These are phyloP conservation scores for Eulacestoma nigropectus DNA, from an alignment of 2,113 vertebrate species.

Conservation along the genomic window DNA sequence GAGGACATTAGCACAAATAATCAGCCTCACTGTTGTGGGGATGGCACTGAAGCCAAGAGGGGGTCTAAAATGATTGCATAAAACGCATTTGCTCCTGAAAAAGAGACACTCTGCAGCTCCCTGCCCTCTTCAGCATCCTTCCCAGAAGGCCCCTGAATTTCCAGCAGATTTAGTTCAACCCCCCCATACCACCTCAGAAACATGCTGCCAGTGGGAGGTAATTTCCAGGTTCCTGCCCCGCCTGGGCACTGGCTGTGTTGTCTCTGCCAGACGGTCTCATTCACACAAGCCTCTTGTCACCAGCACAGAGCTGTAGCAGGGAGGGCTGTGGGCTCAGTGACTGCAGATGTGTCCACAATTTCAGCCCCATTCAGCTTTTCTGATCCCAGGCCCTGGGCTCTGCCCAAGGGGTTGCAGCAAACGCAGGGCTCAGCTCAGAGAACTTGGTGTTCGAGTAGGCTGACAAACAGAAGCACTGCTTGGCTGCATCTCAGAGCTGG, in stretches of 20 bases:
- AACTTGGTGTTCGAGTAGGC: fast-evolving
- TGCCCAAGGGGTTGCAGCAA: not conserved
- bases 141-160: not conserved
- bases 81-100: not conserved
- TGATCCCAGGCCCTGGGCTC: not conserved
- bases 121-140: not conserved
- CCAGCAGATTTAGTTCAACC: not conserved
- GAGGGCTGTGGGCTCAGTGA: not conserved
- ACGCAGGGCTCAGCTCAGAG: fast-evolving
- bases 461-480: fast-evolving
- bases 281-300: not conserved
- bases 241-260: not conserved
- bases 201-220: not conserved
- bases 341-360: not conserved
- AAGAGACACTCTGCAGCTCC: not conserved
- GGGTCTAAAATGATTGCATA: not conserved
- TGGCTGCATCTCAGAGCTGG: not conserved
- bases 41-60: not conserved
- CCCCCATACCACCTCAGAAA: not conserved
- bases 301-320: not conserved
- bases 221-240: not conserved
- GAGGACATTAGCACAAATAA: constrained; percentile 19
- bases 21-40: not conserved
- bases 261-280: not conserved
- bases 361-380: not conserved